phyloP scores from a whole-genome alignment of 2,888 invertebrate genomes.

The Acanthosepion pharaonis region DNA sequence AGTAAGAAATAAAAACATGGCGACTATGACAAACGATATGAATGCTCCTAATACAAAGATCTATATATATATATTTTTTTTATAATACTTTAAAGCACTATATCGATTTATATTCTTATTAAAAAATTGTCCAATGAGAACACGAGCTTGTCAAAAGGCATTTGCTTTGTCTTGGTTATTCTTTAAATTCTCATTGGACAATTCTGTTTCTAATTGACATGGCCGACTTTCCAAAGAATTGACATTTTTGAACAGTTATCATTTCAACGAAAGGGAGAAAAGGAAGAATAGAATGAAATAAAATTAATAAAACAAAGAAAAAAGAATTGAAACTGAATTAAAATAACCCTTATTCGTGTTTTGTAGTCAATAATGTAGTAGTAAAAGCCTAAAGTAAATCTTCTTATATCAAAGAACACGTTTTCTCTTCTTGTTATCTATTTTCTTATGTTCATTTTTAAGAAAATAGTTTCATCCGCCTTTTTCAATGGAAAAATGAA shows the following conservation, averaged over 20 bases:
- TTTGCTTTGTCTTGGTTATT: neutral
- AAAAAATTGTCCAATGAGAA: too few species aligned
- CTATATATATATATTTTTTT: too few species aligned
- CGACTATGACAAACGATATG: too few species aligned
- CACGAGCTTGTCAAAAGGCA: too few species aligned
- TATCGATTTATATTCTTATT: too few species aligned
- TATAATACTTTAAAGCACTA: too few species aligned
- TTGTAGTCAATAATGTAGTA: neutral
- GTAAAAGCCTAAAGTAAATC: neutral
- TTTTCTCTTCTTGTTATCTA: neutral
- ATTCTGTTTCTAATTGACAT: neutral
- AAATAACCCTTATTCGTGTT: neutral
- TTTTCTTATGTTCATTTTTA: neutral
- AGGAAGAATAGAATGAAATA: neutral
- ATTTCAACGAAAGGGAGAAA: neutral
- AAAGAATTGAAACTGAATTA: neutral
- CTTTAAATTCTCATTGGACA: neutral
- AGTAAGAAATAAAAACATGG: too few species aligned
- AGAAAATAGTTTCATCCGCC: neutral
- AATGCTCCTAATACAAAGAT: too few species aligned
- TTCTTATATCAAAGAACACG: neutral
- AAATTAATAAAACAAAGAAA: neutral
- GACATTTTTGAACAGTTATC: neutral
- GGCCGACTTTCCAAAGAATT: neutral
- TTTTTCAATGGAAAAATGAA: neutral